A percentile compares a stretch with the other conserved stretches of the same genome.
Conservation (phyloP, 2,113 vertebrate species). For the Ibidorhyncha struthersii region DNA sequence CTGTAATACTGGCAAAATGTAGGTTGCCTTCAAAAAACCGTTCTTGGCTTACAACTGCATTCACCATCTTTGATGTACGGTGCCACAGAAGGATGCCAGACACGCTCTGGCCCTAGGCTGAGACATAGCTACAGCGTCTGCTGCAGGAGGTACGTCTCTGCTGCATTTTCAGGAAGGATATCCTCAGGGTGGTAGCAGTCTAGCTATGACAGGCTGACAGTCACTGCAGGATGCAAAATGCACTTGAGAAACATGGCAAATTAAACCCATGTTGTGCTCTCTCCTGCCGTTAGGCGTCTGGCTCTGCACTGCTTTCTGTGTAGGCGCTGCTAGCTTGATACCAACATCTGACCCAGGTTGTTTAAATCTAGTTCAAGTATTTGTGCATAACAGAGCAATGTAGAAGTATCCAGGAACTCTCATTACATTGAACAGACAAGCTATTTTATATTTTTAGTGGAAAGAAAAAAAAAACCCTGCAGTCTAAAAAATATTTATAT, state of each 20-base stretch:
- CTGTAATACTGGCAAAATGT: neutral
- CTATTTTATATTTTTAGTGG: constrained; percentile 34
- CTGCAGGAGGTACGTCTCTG: neutral
- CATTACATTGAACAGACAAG: constrained; percentile 34
- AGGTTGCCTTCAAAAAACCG: neutral
- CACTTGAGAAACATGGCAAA: neutral
- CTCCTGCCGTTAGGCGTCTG: neutral
- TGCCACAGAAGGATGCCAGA: neutral
- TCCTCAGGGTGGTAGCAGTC: neutral
- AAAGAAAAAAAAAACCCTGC: neutral
- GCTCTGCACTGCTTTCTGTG: neutral
- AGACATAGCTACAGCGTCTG: neutral
- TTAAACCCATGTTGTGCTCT: neutral
- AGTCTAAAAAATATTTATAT: constrained; percentile 66
- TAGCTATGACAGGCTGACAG: neutral
- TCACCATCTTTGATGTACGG: neutral
- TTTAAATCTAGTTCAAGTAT: constrained; percentile 32
- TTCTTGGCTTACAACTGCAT: neutral
- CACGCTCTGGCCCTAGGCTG: neutral
- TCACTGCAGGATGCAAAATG: neutral
- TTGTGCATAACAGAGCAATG: neutral
- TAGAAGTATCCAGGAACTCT: constrained; percentile 14
- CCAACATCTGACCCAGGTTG: neutral
- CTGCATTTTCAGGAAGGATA: neutral
- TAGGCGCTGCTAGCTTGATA: neutral